These are phyloP conservation scores for Lindbergichthys nudifrons DNA, from an alignment of 2,797 vertebrate species.

Conservation along the genomic window DNA sequence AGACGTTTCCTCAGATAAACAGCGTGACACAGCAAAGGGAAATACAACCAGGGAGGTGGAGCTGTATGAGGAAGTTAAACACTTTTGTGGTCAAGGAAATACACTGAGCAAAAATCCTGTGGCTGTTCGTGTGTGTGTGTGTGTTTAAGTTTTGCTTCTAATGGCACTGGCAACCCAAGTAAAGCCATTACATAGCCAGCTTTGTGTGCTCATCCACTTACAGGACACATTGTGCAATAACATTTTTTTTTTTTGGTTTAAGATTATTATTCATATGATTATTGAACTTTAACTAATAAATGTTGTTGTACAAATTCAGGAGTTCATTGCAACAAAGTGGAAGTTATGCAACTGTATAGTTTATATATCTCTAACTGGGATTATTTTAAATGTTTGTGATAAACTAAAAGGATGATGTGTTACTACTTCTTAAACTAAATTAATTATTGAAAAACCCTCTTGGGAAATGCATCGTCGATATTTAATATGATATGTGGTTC, in stretches of 20 bases:
- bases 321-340: background rate
- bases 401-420: too few species aligned
- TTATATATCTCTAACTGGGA: too few species aligned
- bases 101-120: slow-evolving; percentile 23
- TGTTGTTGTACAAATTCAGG: background rate
- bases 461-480: too few species aligned
- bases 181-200: background rate
- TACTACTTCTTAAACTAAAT: too few species aligned
- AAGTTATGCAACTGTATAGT: too few species aligned
- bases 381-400: too few species aligned
- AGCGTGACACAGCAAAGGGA: slow-evolving; percentile 6
- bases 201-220: background rate
- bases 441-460: too few species aligned
- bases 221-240: background rate
- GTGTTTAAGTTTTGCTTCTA: slow-evolving; percentile 19
- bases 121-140: slow-evolving; percentile 22
- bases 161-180: background rate
- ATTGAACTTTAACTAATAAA: background rate
- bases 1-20: slow-evolving; percentile 3
- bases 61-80: slow-evolving; percentile 54
- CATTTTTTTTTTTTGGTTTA: too few species aligned
- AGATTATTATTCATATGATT: background rate
- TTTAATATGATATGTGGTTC: too few species aligned
- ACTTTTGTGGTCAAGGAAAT: slow-evolving; percentile 58
- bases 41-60: slow-evolving; percentile 9